Evolutionary conservation across 2,888 invertebrate genomes (phyloP).

Genomic region (Ormyrus nitidulus): DNA sequence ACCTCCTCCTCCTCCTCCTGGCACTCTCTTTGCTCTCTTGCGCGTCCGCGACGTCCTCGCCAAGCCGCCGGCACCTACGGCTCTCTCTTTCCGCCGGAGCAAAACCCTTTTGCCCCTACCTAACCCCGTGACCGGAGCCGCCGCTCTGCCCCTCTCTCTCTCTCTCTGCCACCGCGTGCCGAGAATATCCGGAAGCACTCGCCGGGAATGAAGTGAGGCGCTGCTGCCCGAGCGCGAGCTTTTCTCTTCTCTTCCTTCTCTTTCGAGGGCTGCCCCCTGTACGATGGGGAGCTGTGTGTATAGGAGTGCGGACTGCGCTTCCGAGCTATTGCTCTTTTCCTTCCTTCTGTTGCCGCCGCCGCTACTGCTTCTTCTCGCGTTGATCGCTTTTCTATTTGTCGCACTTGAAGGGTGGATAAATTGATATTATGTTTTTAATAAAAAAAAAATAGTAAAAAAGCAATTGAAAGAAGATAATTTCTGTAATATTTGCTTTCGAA

Average conservation of each 20-base stretch:
- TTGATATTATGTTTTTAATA: too few relatives aligned
- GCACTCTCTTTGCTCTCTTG: slow-evolving; percentile 53
- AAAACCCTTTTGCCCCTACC: slow-evolving; percentile 58
- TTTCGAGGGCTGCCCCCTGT: neutral
- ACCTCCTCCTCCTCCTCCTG: slow-evolving; percentile 41
- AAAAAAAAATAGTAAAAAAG: too few relatives aligned
- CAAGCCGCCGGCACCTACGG: slow-evolving; percentile 27
- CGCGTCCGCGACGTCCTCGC: slow-evolving; percentile 36
- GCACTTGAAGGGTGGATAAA: too few relatives aligned
- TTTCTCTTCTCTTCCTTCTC: slow-evolving; percentile 26
- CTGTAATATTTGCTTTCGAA: too few relatives aligned
- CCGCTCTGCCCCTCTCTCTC: slow-evolving; percentile 52
- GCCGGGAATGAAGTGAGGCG: slow-evolving; percentile 69
- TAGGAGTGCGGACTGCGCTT: neutral
- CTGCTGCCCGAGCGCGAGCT: slow-evolving; percentile 37
- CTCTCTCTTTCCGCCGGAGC: slow-evolving; percentile 53
- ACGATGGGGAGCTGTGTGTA: neutral
- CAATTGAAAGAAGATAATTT: too few relatives aligned
- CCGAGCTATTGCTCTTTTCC: slow-evolving; percentile 40
- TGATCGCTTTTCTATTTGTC: too few relatives aligned
- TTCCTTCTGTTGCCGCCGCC: slow-evolving; percentile 29
- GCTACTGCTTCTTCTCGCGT: neutral
- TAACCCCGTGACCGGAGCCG: slow-evolving; percentile 66
- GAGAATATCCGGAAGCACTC: slow-evolving; percentile 72
- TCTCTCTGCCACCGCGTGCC: slow-evolving; percentile 63